These are phyloP conservation scores for Oxyruncus cristatus DNA, from an alignment of 2,113 vertebrate genomes.

Conservation along the genomic window DNA sequence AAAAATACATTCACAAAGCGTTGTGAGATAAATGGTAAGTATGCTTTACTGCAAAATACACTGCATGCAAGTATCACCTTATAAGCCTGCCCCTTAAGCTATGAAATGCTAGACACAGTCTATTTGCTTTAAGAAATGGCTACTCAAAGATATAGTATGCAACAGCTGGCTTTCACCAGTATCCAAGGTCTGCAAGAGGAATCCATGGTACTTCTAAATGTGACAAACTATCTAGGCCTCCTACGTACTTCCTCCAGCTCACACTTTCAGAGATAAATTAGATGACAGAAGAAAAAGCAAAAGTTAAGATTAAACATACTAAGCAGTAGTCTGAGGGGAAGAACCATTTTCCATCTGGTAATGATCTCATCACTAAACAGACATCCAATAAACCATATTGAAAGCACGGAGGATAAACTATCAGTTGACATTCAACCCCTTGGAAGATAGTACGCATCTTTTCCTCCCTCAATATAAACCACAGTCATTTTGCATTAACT, in stretches of 20 bases:
- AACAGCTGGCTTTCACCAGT: background rate
- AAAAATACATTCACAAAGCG: constrained; percentile 63
- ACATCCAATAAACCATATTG: background rate
- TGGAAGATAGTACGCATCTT: background rate
- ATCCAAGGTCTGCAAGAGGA: background rate
- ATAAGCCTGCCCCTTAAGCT: background rate
- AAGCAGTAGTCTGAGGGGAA: background rate
- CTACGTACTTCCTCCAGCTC: background rate
- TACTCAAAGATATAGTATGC: background rate
- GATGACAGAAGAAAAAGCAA: background rate
- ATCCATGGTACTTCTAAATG: background rate
- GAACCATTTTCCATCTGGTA: background rate
- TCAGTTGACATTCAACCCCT: background rate
- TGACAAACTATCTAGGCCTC: background rate
- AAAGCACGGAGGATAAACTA: background rate
- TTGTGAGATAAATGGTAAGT: background rate
- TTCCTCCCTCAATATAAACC: background rate
- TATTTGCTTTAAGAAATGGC: background rate
- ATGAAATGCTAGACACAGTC: background rate
- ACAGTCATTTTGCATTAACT: background rate
- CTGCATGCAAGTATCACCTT: background rate
- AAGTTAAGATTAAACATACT: background rate
- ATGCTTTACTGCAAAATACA: background rate
- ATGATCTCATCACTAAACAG: background rate
- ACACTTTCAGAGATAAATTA: background rate